Evolutionary conservation across 2,888 invertebrate species (phyloP), one percentile per base, ranked within the genome.

Genomic region (Clunio marinus): DNA sequence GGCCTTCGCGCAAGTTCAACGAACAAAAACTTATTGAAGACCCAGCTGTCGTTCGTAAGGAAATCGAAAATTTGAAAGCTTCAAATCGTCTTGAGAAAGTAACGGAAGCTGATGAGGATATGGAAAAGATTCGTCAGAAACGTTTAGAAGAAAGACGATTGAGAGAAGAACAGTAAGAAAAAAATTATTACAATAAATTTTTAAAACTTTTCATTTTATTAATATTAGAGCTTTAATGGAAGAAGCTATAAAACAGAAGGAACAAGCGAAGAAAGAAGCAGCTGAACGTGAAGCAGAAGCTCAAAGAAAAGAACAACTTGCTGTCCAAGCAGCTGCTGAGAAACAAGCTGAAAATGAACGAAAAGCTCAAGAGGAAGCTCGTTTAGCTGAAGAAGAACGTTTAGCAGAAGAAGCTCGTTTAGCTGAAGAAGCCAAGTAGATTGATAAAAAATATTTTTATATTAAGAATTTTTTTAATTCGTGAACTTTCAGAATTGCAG

Each of bases 1-100:
- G 88, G 75, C 85, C 87, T 74, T 83, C 86, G 75, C 83, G 88
- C 76, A 86, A 84, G 77, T 88, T 88, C 80, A 83, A 85, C 76
- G 81, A 81, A 70, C 83, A 82, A 69, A 78, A 81, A 73, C 77
- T 77, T 67, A 79, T 85, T 77, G 85, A 86, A 71, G 84, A 86
- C 73, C 83, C 83, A 15, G 80, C 78, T n/a, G 76, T 83, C 7
- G 82, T 83, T 51, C 81, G 83, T 72, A 74, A 74, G 63, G 69
- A 59, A 65, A 24, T 63, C 27, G 55, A 46, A 22, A 24, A 22
- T n/a, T 58, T 65, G 27, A 41, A 59, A 25, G 68, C 41, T 13
- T 15, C 55, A 59, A 59, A 17, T 17, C 35, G 46, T n/a, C 69
- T 63, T 24, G 62, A 41, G 17, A 13, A 45, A 5, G 55, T 59